These are phyloP conservation scores for Tinamus major DNA, from an alignment of 2,797 vertebrate genomes.

Conservation along the genomic window DNA sequence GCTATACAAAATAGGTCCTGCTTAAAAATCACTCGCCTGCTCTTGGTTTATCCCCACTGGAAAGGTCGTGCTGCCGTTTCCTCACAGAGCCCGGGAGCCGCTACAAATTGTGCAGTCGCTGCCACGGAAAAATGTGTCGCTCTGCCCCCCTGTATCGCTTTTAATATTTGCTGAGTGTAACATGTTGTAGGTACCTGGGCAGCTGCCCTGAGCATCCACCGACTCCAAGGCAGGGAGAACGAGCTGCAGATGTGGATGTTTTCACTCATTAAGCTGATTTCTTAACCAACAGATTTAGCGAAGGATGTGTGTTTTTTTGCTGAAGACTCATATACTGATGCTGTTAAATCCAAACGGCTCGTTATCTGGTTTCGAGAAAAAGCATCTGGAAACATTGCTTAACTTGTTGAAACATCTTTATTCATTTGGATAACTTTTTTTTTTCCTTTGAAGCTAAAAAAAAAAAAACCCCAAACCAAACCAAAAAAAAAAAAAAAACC, in stretches of 20 bases:
- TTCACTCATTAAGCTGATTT: slow-evolving; percentile 68
- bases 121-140: slow-evolving; percentile 24
- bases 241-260: slow-evolving; percentile 67
- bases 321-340: slow-evolving; percentile 27
- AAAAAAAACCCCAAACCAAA: neutral
- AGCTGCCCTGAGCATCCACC: slow-evolving; percentile 36
- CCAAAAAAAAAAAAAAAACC: neutral
- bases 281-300: slow-evolving; percentile 57
- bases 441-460: slow-evolving; percentile 19
- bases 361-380: slow-evolving; percentile 58
- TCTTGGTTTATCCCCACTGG: neutral
- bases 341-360: slow-evolving; percentile 32
- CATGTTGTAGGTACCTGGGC: slow-evolving; percentile 51
- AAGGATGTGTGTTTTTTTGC: slow-evolving; percentile 41
- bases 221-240: slow-evolving; percentile 47
- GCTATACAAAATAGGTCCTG: slow-evolving; percentile 6
- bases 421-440: slow-evolving; percentile 46
- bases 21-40: neutral
- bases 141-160: slow-evolving; percentile 1
- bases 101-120: neutral
- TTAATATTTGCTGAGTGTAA: slow-evolving; percentile 34
- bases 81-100: neutral
- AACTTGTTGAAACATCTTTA: slow-evolving; percentile 61
- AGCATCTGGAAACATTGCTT: slow-evolving; percentile 61
- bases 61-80: neutral